Conservation (phyloP, 2,113 vertebrate genomes). For the Arothron firmamentum region DNA sequence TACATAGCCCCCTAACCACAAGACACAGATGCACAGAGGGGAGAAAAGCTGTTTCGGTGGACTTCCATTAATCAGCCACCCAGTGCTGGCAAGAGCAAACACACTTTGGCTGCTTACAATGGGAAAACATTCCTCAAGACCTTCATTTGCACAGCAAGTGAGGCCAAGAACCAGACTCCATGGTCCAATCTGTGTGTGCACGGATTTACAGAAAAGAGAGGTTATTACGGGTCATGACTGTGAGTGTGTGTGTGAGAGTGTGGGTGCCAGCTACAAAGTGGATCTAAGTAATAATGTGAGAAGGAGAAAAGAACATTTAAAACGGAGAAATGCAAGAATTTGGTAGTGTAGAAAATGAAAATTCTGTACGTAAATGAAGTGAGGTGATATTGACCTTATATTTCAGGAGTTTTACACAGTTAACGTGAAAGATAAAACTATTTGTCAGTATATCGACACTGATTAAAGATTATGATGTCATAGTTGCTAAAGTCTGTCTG, state of each 20-base stretch:
- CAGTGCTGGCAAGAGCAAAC: constrained; percentile 48
- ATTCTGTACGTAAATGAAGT: no score
- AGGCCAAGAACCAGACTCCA: background rate
- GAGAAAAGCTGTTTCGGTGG: constrained; percentile 38
- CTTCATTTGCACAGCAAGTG: background rate
- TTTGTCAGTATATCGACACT: constrained; percentile 35
- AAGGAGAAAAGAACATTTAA: background rate
- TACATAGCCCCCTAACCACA: constrained; percentile 6
- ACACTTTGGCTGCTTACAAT: constrained; percentile 6
- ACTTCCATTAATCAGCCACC: constrained; percentile 49
- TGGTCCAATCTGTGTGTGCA: background rate
- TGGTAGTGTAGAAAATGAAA: no score
- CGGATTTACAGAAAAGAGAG: background rate
- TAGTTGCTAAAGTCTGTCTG: no score
- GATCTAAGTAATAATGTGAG: constrained; percentile 42
- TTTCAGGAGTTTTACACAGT: no score
- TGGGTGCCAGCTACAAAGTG: constrained; percentile 20
- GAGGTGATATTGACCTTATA: no score
- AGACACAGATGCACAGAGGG: constrained; percentile 12
- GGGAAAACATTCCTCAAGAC: background rate
- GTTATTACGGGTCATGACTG: background rate
- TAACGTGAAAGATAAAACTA: no score
- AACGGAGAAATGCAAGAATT: no score
- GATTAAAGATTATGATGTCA: background rate
- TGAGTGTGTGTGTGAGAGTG: background rate